phyloP scores from a whole-genome alignment of 2,113 vertebrate species.

The Centropristis striata region DNA sequence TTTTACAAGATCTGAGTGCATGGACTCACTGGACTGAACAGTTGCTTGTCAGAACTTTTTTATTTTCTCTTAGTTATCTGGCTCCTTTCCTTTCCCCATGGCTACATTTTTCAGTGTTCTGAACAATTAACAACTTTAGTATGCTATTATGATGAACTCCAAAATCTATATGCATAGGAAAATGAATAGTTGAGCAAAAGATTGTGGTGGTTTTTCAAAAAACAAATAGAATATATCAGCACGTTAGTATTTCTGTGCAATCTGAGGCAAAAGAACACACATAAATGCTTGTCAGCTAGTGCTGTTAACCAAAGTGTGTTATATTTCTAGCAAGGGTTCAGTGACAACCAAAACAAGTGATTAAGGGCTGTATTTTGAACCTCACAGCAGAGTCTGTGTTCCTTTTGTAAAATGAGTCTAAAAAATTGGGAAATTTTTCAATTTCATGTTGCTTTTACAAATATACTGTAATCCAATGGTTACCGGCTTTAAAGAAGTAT shows the following conservation, averaged over 20 bases:
- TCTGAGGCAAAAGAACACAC: not conserved
- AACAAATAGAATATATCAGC: not conserved
- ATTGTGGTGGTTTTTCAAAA: not conserved
- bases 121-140: not conserved
- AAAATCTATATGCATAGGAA: not conserved
- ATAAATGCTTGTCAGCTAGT: not conserved
- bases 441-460: not conserved
- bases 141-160: not conserved
- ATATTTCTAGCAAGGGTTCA: not conserved
- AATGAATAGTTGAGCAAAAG: not conserved
- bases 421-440: not conserved
- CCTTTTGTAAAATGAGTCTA: too few relatives aligned
- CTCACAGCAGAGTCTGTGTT: too few relatives aligned
- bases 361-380: not conserved
- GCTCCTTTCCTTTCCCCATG: not conserved
- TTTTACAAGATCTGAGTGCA: not conserved
- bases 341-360: not conserved
- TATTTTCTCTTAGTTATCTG: not conserved
- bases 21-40: not conserved
- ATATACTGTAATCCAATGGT: conserved; percentile 6
- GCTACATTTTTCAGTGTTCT: not conserved
- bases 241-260: conserved; percentile 4
- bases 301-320: conserved; percentile 4
- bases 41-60: not conserved
- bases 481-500: conserved; percentile 16